Evolutionary conservation across 2,888 invertebrate species (phyloP), one percentile per base, ranked within the genome.

Genomic region (Operophtera brumata): DNA sequence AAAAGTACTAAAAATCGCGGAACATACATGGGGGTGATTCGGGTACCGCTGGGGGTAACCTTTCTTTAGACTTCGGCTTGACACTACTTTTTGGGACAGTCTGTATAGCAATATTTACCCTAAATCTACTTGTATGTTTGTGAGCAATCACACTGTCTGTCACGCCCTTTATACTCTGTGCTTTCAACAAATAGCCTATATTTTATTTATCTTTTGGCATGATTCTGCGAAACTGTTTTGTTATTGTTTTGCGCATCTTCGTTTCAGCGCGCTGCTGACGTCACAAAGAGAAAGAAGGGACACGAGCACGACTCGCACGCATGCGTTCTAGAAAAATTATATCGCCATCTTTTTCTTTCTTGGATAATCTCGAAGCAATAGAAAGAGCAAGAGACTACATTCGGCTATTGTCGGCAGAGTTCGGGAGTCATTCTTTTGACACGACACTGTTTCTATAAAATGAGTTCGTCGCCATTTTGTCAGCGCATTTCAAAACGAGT

Each of bases 401-500:
- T 61, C 62, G 61, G 43, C 10, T n/a, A 48, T 37, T 42, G 25
- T 59, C 62, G 64, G 54, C 10, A 10, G 13, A n/a, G 39, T 43
- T 59, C 64, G 64, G 57, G 44, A 47, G 47, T 52, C 47, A 65
- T 64, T 59, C 59, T 59, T 59, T 50, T 55, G 6, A 53, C 45
- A 52, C 64, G 61, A 62, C 39, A 34, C 32, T 49, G 44, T 42
- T 46, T 54, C 51, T 62, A 57, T 65, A 65, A 42, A 64, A 62
- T 25, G 47, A 43, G 47, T 8, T 20, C 45, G 61, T 34, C 56
- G 54, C 57, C 62, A 61, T 61, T 65, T 65, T 61, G 52, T 5
- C 8, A 47, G 28, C 56, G 46, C 62, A 65, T 59, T 57, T 54
- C 57, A 54, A 61, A 49, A 40, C 61, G 59, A 63, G 37, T 32